Evolutionary conservation across 2,113 vertebrate species (phyloP).

Genomic region (Bujurquina vittata): DNA sequence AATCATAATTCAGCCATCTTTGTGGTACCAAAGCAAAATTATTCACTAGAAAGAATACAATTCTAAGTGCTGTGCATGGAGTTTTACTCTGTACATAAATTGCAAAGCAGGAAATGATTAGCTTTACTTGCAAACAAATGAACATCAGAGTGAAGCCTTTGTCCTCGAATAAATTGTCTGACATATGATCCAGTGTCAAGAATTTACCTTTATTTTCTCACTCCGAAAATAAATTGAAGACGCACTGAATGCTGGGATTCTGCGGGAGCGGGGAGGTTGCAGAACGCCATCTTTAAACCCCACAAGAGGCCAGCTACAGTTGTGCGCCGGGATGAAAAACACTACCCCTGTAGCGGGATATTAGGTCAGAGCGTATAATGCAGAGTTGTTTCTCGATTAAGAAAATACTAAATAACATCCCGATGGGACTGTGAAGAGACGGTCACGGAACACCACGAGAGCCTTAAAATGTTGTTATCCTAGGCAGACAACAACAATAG

Average conservation of each 20-base stretch:
- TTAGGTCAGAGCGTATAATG: constrained; percentile 46
- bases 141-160: neutral
- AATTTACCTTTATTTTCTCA: constrained; percentile 38
- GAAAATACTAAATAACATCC: constrained; percentile 13
- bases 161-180: neutral
- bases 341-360: constrained; percentile 46
- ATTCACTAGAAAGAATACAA: neutral
- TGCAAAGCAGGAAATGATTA: neutral
- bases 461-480: constrained; percentile 50
- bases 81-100: neutral
- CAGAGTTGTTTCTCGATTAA: constrained; percentile 8
- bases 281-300: constrained; percentile 87
- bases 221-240: constrained; percentile 1
- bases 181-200: neutral
- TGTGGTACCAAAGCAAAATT: neutral
- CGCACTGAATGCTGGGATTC: constrained; percentile 79
- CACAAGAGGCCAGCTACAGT: constrained; percentile 76
- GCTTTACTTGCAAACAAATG: neutral
- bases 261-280: constrained; percentile 72
- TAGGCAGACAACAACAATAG: constrained; percentile 74
- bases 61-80: neutral
- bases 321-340: constrained; percentile 71
- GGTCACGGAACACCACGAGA: constrained; percentile 13
- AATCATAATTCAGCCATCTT: no score
- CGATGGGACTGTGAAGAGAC: constrained; percentile 33